These are phyloP conservation scores for Disparrhopalites patrizii DNA, from an alignment of 2,888 invertebrate genomes.

Conservation along the genomic window DNA sequence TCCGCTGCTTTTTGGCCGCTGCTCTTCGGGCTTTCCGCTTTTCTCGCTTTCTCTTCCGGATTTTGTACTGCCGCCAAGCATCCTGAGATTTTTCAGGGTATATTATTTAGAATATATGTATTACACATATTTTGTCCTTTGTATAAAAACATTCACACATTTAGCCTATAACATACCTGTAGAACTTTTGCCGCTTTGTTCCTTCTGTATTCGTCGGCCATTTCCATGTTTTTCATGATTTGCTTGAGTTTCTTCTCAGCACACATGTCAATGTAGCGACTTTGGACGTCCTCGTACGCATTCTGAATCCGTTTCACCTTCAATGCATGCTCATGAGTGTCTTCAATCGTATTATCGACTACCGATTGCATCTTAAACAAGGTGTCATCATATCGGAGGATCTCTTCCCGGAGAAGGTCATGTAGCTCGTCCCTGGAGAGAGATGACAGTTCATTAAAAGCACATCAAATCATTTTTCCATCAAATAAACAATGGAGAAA, in stretches of 20 bases:
- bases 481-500: too few relatives aligned
- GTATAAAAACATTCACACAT: background rate
- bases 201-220: slow-evolving; percentile 38
- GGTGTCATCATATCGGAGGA: slow-evolving; percentile 32
- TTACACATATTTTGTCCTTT: background rate
- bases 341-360: slow-evolving; percentile 32
- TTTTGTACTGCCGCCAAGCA: slow-evolving; percentile 30
- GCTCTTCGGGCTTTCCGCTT: slow-evolving; percentile 33
- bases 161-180: slow-evolving; percentile 42
- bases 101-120: background rate
- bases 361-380: slow-evolving; percentile 33
- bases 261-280: slow-evolving; percentile 41
- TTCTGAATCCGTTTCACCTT: slow-evolving; percentile 27
- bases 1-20: slow-evolving; percentile 23
- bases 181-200: slow-evolving; percentile 43
- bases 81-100: slow-evolving; percentile 12
- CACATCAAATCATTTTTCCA: too few relatives aligned
- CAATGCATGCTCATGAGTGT: slow-evolving; percentile 11
- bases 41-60: slow-evolving; percentile 23
- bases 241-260: slow-evolving; percentile 35
- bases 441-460: too few relatives aligned
- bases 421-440: slow-evolving; percentile 1
- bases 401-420: slow-evolving; percentile 7
- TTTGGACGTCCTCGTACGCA: slow-evolving; percentile 34
- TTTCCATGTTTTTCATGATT: slow-evolving; percentile 35